Evolutionary conservation across 1,140 invertebrate genomes (phyloP).

Genomic region (Trichonephila clavata): DNA sequence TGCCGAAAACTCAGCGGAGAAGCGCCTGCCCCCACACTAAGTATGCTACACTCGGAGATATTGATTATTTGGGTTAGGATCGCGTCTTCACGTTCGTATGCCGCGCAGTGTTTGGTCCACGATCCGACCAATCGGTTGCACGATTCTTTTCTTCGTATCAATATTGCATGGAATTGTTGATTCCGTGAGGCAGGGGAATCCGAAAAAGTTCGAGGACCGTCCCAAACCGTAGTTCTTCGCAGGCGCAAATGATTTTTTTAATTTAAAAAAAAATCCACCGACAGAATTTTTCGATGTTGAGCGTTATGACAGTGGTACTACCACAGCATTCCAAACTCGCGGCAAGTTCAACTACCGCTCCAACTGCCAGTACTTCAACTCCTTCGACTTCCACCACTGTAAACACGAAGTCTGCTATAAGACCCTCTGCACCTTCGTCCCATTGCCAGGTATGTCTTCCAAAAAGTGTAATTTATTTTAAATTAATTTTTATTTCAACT

Average conservation of each 20-base stretch:
- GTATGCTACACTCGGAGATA: not conserved
- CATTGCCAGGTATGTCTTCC: slow-evolving; percentile 56
- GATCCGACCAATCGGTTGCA: not conserved
- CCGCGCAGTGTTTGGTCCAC: not conserved
- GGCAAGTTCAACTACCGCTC: slow-evolving; percentile 50
- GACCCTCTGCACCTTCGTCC: not conserved
- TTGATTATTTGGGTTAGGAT: slow-evolving; percentile 5
- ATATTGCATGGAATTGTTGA: not conserved
- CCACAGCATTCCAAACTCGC: slow-evolving; percentile 64
- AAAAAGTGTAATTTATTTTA: not conserved
- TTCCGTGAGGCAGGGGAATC: not conserved
- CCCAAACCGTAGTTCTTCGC: no score
- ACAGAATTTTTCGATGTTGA: slow-evolving; percentile 57
- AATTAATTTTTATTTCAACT: not conserved
- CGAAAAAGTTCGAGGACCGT: not conserved
- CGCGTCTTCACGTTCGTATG: not conserved
- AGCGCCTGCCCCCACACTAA: slow-evolving; percentile 23
- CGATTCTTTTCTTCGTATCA: not conserved
- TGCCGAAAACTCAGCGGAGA: not conserved
- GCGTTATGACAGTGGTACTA: slow-evolving; percentile 71
- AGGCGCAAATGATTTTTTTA: not conserved
- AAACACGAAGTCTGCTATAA: slow-evolving; percentile 50
- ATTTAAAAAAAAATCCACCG: not conserved
- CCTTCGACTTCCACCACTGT: slow-evolving; percentile 28
- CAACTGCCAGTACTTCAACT: slow-evolving; percentile 3